phyloP scores from a whole-genome alignment of 2,113 vertebrate species.

The Chaetodon trifascialis region DNA sequence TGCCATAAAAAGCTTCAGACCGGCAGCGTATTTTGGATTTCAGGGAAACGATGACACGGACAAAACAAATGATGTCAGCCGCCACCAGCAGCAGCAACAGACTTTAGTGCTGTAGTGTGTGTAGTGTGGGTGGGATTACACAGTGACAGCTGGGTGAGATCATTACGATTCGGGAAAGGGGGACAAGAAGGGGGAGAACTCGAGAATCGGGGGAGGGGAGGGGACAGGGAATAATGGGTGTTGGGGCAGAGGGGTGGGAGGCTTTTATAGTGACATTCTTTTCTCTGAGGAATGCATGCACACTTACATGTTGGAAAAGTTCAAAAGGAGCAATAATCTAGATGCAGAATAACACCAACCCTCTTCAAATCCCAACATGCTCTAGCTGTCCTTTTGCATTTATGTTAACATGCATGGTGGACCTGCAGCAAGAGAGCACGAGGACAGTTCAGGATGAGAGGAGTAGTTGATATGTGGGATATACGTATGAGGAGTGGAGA shows the following conservation, averaged over 20 bases:
- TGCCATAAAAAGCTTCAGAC: conserved; percentile 5
- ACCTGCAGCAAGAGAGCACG: not conserved
- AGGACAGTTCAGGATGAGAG: conserved; percentile 11
- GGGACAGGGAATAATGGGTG: conserved; percentile 48
- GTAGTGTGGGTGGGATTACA: conserved; percentile 70
- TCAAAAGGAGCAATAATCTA: conserved; percentile 2
- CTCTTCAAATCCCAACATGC: not conserved
- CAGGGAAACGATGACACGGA: conserved; percentile 57
- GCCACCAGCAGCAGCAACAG: conserved; percentile 30
- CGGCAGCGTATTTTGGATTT: conserved; percentile 47
- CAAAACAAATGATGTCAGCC: conserved; percentile 73
- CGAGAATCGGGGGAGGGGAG: conserved; percentile 42
- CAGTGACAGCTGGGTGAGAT: conserved; percentile 80
- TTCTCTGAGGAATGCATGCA: conserved; percentile 37
- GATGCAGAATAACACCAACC: not conserved
- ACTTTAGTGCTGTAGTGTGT: conserved; percentile 22
- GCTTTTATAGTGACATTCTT: conserved; percentile 63
- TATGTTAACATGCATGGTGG: not conserved
- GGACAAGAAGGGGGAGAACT: conserved; percentile 28
- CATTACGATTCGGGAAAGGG: conserved; percentile 61
- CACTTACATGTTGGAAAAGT: not conserved
- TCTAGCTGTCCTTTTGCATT: not conserved
- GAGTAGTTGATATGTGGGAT: conserved; percentile 22
- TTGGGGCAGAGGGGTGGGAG: conserved; percentile 26
- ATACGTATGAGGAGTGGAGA: not conserved